These are phyloP conservation scores for Lampropteryx suffumata DNA, from an alignment of 2,888 invertebrate species.

Conservation along the genomic window DNA sequence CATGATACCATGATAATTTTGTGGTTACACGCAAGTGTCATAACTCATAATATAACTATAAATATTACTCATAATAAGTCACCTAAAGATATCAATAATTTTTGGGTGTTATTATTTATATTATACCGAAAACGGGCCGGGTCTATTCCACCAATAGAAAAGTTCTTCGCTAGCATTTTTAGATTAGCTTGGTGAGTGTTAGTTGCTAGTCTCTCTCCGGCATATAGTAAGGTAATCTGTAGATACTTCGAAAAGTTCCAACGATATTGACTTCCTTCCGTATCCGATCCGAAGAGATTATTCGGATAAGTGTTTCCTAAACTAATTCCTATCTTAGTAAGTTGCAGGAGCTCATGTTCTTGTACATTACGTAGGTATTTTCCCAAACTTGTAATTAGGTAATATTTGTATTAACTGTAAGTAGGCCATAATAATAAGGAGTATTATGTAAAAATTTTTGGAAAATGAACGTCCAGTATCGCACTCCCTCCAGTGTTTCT, in stretches of 20 bases:
- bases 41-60: no score
- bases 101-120: no score
- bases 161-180: no score
- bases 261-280: slow-evolving; percentile 1
- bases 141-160: no score
- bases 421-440: slow-evolving; percentile 44
- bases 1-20: no score
- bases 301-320: slow-evolving; percentile 18
- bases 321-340: slow-evolving; percentile 16
- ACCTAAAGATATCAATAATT: no score
- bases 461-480: slow-evolving; percentile 79
- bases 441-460: slow-evolving; percentile 58
- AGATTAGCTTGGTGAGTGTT: no score
- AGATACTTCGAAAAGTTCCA: slow-evolving; percentile 4
- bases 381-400: slow-evolving; percentile 21
- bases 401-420: slow-evolving; percentile 31
- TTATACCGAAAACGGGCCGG: no score
- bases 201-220: no score
- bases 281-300: slow-evolving; percentile 17
- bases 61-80: no score
- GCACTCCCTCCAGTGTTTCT: slow-evolving; percentile 82
- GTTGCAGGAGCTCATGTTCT: slow-evolving; percentile 4
- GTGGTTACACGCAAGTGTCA: no score
- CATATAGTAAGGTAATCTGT: background rate
- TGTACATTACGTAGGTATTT: slow-evolving; percentile 18